Base-by-base conservation (phyloP, 2,797 vertebrate genomes). In the Ceryle rudis region DNA sequence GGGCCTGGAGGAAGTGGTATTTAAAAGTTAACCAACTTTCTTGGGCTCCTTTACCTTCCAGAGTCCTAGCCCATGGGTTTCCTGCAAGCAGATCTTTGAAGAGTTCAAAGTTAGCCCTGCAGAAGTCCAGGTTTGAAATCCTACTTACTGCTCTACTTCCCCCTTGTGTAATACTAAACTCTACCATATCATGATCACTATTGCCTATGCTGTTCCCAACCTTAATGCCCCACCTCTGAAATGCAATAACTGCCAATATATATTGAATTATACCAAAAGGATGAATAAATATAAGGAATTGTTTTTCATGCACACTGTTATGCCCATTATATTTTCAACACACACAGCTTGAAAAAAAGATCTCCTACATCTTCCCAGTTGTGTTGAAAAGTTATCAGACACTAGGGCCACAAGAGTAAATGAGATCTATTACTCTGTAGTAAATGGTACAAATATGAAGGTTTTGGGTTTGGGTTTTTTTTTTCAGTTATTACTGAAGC, bases 351-450 rank as follows among this genome's bases (percentile, higher is more conserved):
- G 14, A 29, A 81, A 86, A 37, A 51, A 25, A 19, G 15, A 5
- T 33, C 5, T 55, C 2, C 2, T 2, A 4, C 5, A 25, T 46
- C 15, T 28, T 11, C 6, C 12, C 0, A 14, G 4, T 62, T 77
- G 9, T 80, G 8, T 54, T 51, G 28, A 39, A 77, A 75, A 72
- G n/a, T 49, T 83, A 5, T 19, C n/a, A 55, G 41, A 33, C 16
- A 21, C 4, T 11, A 13, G 11, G 35, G 11, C 21, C n/a, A 52
- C 16, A 83, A 15, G 80, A 60, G 19, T 21, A 46, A 9, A 25
- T 81, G 58, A 60, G 20, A 31, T 28, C 23, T 81, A 3, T 70
- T 75, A 26, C 16, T 25, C n/a, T 58, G 5, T 78, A 55, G 62
- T 26, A 80, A 85, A 75, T 62, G 11, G 5, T 35, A 23, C 3